Conservation (phyloP, 2,888 invertebrate genomes). For the Drosophila barbarae region DNA sequence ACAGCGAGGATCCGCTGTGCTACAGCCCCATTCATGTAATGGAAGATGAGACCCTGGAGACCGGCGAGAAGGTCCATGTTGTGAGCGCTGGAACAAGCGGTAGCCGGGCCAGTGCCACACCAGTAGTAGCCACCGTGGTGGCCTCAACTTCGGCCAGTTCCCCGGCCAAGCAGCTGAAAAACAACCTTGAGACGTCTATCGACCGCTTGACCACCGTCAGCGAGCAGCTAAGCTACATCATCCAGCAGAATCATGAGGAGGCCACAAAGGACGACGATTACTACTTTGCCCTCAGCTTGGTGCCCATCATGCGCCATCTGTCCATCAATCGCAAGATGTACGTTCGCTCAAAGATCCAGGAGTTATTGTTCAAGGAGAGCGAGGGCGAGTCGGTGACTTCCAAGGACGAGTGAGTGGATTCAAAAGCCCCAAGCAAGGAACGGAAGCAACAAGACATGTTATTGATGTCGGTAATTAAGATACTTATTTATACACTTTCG, state of each 20-base stretch:
- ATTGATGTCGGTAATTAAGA: slow-evolving; percentile 2
- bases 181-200: slow-evolving; percentile 61
- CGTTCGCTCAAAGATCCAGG: slow-evolving; percentile 64
- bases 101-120: slow-evolving; percentile 24
- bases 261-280: slow-evolving; percentile 59
- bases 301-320: slow-evolving; percentile 59
- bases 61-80: slow-evolving; percentile 54
- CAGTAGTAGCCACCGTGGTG: slow-evolving; percentile 61
- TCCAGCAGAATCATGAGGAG: slow-evolving; percentile 66
- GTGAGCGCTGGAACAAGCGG: slow-evolving; percentile 16
- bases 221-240: slow-evolving; percentile 59
- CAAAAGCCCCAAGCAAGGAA: slow-evolving; percentile 13
- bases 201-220: slow-evolving; percentile 59
- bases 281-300: slow-evolving; percentile 61
- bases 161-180: slow-evolving; percentile 61
- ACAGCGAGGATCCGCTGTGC: slow-evolving; percentile 63
- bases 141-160: slow-evolving; percentile 34
- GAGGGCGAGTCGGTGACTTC: slow-evolving; percentile 31
- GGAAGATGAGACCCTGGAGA: slow-evolving; percentile 58
- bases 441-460: slow-evolving; percentile 1
- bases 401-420: slow-evolving; percentile 30
- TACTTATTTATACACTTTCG: slow-evolving; percentile 4
- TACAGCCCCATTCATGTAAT: slow-evolving; percentile 65
- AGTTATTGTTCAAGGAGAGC: slow-evolving; percentile 59
- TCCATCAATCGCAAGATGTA: slow-evolving; percentile 61